Conservation (phyloP, 2,888 invertebrate species). For the Harpalus rubripes region DNA sequence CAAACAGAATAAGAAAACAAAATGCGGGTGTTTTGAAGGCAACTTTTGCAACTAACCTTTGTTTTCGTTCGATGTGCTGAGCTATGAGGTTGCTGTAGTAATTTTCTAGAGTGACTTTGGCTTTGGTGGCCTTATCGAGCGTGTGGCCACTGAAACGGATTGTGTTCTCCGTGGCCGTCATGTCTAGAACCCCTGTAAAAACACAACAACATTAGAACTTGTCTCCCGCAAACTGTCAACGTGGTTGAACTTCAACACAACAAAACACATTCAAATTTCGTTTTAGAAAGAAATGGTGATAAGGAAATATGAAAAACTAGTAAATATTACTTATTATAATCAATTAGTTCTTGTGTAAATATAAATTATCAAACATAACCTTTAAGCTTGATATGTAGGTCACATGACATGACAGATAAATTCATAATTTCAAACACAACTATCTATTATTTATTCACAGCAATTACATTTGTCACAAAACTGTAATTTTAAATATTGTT, state of each 20-base stretch:
- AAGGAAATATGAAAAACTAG: slow-evolving; percentile 33
- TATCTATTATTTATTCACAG: slow-evolving; percentile 61
- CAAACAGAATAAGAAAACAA: slow-evolving; percentile 39
- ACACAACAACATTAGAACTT: slow-evolving; percentile 53
- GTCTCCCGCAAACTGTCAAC: slow-evolving; percentile 47
- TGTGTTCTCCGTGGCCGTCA: slow-evolving; percentile 89
- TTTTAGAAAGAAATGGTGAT: slow-evolving; percentile 23
- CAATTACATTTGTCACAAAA: slow-evolving; percentile 39
- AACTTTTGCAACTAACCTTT: slow-evolving; percentile 81
- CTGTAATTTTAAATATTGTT: slow-evolving; percentile 39
- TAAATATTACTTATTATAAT: slow-evolving; percentile 42
- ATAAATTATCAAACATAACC: slow-evolving; percentile 66
- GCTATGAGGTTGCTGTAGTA: slow-evolving; percentile 99
- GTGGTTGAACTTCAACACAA: slow-evolving; percentile 3
- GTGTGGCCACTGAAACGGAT: slow-evolving; percentile 98
- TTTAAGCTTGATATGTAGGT: slow-evolving; percentile 67
- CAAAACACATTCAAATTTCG: slow-evolving; percentile 35
- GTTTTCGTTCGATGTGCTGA: slow-evolving; percentile 98
- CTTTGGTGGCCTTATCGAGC: slow-evolving; percentile 98
- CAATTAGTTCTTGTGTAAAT: slow-evolving; percentile 57
- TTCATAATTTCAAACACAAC: slow-evolving; percentile 61
- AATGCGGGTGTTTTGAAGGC: slow-evolving; percentile 2
- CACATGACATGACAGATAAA: slow-evolving; percentile 66
- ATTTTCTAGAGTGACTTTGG: slow-evolving; percentile 98
- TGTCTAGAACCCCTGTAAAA: slow-evolving; percentile 88